phyloP scores from a whole-genome alignment of 2,113 vertebrate genomes.

The Gambusia affinis region DNA sequence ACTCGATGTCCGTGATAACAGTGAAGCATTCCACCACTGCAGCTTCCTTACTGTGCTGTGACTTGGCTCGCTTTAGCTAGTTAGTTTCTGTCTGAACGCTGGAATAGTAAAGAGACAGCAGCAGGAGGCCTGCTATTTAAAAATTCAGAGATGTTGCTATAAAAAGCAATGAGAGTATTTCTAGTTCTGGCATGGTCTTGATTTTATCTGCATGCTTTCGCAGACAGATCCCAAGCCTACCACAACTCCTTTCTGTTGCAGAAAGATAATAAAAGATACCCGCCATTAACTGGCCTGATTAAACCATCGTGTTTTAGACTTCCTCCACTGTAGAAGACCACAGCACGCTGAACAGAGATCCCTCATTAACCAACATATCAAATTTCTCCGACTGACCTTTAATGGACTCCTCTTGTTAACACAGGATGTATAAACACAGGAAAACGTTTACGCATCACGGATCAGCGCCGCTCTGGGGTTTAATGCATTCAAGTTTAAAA shows the following conservation, averaged over 20 bases:
- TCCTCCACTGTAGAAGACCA: slow-evolving; percentile 21
- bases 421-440: neutral
- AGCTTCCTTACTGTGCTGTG: neutral
- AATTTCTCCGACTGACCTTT: slow-evolving; percentile 48
- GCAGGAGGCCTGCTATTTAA: slow-evolving; percentile 5
- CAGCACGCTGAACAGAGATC: slow-evolving; percentile 38
- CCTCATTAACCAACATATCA: slow-evolving; percentile 60
- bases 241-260: slow-evolving; percentile 21
- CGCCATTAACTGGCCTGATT: slow-evolving; percentile 66
- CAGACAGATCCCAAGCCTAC: neutral
- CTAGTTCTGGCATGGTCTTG: neutral
- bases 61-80: neutral
- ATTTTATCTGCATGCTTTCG: neutral
- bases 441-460: slow-evolving; percentile 1
- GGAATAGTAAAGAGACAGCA: slow-evolving; percentile 1
- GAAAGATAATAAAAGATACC: slow-evolving; percentile 57
- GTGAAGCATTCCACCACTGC: slow-evolving; percentile 14
- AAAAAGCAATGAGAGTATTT: slow-evolving; percentile 15
- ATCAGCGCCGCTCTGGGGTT: neutral
- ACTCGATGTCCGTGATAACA: slow-evolving; percentile 33
- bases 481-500: neutral
- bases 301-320: slow-evolving; percentile 42
- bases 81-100: slow-evolving; percentile 2
- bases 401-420: slow-evolving; percentile 50
- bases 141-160: slow-evolving; percentile 12